phyloP scores from a whole-genome alignment of 2,113 vertebrate genomes.

The Chunga burmeisteri region DNA sequence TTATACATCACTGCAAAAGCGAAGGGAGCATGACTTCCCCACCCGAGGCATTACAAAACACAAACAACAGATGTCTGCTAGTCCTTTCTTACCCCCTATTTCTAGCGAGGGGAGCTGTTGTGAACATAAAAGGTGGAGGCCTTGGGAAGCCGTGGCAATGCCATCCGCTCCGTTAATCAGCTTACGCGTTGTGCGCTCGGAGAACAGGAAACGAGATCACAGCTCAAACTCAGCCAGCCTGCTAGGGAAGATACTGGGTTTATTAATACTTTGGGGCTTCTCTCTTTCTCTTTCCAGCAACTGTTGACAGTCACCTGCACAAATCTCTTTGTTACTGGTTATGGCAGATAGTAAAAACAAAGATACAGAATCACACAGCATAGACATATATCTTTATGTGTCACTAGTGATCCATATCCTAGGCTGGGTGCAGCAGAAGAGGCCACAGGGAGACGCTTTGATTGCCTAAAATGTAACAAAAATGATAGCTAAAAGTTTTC shows the following conservation, averaged over 20 bases:
- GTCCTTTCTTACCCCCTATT: not conserved
- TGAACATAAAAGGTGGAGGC: not conserved
- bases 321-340: slow-evolving; percentile 16
- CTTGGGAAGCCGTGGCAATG: not conserved
- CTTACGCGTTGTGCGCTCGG: not conserved
- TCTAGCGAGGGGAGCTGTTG: not conserved
- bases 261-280: not conserved
- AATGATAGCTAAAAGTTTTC: slow-evolving; percentile 53
- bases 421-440: not conserved
- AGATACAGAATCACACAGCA: not conserved
- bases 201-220: not conserved
- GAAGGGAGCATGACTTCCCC: not conserved
- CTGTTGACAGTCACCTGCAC: slow-evolving; percentile 7
- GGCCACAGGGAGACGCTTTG: slow-evolving; percentile 16
- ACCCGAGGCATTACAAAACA: not conserved
- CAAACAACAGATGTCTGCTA: not conserved
- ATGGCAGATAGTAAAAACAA: slow-evolving; percentile 28
- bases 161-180: not conserved
- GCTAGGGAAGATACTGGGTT: not conserved
- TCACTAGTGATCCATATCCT: slow-evolving; percentile 26
- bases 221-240: not conserved
- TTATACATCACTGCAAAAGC: not conserved
- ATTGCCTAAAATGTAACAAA: slow-evolving; percentile 48
- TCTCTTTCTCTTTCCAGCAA: not conserved
- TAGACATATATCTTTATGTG: not conserved